Evolutionary conservation across 2,797 vertebrate species (phyloP).

Genomic region (Hylomyscus alleni): DNA sequence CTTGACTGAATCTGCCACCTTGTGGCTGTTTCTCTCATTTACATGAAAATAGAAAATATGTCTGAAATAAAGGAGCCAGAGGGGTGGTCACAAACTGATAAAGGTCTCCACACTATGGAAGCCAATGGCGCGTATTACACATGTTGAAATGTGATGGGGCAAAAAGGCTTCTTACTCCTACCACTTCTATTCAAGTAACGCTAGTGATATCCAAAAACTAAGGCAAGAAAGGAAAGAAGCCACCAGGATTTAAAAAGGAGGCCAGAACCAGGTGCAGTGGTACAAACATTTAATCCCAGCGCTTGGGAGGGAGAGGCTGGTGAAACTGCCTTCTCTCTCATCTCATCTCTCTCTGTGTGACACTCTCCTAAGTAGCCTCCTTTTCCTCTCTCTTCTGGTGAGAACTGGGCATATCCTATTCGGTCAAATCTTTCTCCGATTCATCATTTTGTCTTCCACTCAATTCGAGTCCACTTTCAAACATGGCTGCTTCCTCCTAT

Average conservation of each 20-base stretch:
- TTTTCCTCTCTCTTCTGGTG: no score
- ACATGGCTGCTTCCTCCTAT: background rate
- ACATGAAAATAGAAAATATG: background rate
- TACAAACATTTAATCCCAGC: background rate
- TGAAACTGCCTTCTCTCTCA: background rate
- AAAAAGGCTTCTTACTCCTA: background rate
- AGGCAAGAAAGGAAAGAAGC: background rate
- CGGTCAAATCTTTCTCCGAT: background rate
- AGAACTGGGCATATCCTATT: no score
- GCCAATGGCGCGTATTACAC: background rate
- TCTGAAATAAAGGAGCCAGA: background rate
- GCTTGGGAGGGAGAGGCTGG: background rate
- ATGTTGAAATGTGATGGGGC: background rate
- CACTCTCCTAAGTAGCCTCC: background rate
- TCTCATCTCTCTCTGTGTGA: background rate
- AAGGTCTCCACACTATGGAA: background rate
- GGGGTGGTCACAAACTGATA: background rate
- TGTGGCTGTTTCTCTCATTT: slow-evolving; percentile 50
- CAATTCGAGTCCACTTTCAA: background rate
- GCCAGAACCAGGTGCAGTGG: background rate
- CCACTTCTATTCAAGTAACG: background rate
- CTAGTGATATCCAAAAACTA: background rate
- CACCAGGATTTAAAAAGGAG: background rate
- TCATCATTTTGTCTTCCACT: background rate
- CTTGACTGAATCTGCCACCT: slow-evolving; percentile 71